A percentile compares a stretch with the other conserved stretches of the same genome.
phyloP scores from a whole-genome alignment of 2,113 vertebrate genomes.

The Sinocyclocheilus maitianheensis region DNA sequence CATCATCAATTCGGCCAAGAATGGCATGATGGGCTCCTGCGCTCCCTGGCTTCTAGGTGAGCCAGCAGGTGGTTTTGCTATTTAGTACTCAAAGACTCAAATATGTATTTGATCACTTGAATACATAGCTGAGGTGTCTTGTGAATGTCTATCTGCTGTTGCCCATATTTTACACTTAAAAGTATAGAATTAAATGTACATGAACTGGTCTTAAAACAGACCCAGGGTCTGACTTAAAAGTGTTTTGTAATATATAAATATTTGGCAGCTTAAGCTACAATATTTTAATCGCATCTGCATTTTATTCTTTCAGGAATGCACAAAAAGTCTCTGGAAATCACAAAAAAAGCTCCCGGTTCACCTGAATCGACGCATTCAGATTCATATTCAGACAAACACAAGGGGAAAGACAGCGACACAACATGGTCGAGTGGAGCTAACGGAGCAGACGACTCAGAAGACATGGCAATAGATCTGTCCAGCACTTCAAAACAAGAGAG shows the following conservation, averaged over 20 bases:
- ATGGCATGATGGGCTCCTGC: constrained; percentile 86
- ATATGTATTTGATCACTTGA: constrained; percentile 53
- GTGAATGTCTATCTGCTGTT: constrained; percentile 40
- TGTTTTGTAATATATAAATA: no score
- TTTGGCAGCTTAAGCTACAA: no score
- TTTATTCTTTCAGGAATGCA: constrained; percentile 85
- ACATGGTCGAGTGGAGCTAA: constrained; percentile 55
- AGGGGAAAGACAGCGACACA: constrained; percentile 56
- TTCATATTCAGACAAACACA: constrained; percentile 65
- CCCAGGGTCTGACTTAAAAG: no score
- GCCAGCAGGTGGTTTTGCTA: constrained; percentile 74
- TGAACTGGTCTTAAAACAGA: not conserved
- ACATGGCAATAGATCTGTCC: constrained; percentile 89
- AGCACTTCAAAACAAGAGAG: constrained; percentile 83
- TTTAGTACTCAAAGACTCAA: constrained; percentile 53
- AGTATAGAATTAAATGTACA: not conserved
- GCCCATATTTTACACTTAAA: not conserved
- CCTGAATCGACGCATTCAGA: constrained; percentile 68
- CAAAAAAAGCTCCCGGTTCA: constrained; percentile 77
- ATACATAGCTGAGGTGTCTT: constrained; percentile 59
- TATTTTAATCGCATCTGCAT: not conserved
- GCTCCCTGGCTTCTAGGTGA: constrained; percentile 95
- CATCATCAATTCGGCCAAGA: constrained; percentile 87
- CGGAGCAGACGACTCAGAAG: constrained; percentile 67
- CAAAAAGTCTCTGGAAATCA: constrained; percentile 88